phyloP scores from a whole-genome alignment of 2,797 vertebrate genomes.

The Acanthis flammea region DNA sequence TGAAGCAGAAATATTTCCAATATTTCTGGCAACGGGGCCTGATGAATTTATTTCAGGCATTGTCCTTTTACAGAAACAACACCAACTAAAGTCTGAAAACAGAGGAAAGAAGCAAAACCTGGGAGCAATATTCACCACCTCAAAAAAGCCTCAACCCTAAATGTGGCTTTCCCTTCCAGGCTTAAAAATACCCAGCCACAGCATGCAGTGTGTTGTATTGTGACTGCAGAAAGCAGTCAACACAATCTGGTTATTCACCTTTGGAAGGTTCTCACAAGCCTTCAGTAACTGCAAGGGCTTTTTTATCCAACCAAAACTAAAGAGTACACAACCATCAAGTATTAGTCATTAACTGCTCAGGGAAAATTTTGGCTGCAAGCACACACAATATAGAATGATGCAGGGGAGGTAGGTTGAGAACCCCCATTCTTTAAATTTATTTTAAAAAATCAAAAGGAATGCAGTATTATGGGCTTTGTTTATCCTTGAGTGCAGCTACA shows the following conservation, averaged over 20 bases:
- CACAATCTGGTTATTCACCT: not conserved
- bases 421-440: not conserved
- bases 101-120: not conserved
- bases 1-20: not conserved
- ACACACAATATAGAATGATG: accelerated
- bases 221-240: not conserved
- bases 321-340: not conserved
- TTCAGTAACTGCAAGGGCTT: accelerated
- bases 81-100: not conserved
- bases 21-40: not conserved
- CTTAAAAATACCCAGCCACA: not conserved
- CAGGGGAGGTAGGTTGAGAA: not conserved
- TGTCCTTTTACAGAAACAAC: not conserved
- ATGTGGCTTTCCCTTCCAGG: accelerated
- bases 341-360: not conserved
- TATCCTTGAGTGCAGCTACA: not conserved
- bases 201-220: not conserved
- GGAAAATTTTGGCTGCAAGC: not conserved
- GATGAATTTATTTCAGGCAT: not conserved
- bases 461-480: not conserved
- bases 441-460: not conserved
- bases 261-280: not conserved
- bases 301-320: not conserved
- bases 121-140: not conserved
- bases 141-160: not conserved